Percentiles rank a stretch among this genome's conserved stretches.
These are phyloP conservation scores for Drosophila parabipectinata DNA, from an alignment of 1,140 invertebrate species.

Conservation along the genomic window DNA sequence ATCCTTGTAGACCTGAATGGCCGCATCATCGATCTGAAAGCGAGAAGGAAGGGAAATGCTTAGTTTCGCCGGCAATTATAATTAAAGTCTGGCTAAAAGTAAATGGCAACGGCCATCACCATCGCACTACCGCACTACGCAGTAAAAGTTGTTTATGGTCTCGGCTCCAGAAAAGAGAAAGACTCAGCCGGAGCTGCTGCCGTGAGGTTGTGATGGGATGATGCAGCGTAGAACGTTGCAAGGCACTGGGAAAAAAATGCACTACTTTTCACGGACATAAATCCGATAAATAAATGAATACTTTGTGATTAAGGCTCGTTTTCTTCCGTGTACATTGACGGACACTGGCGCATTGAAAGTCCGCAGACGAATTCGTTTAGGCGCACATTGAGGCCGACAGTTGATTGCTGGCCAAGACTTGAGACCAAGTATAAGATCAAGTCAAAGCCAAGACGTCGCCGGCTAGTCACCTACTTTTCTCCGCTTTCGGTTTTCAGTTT, in stretches of 20 bases:
- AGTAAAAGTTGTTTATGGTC: constrained; percentile 81
- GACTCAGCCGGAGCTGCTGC: constrained; percentile 22
- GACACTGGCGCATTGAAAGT: constrained; percentile 61
- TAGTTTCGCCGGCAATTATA: constrained; percentile 68
- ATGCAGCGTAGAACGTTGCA: constrained; percentile 68
- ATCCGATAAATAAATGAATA: neutral
- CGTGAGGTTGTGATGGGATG: constrained; percentile 17
- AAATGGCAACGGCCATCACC: constrained; percentile 46
- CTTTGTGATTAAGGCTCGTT: neutral
- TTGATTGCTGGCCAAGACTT: constrained; percentile 50
- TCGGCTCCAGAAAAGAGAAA: constrained; percentile 51
- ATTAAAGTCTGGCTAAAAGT: constrained; percentile 71
- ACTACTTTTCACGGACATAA: neutral
- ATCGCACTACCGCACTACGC: constrained; percentile 70
- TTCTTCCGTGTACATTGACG: constrained; percentile 1
- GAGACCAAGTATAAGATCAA: constrained; percentile 32
- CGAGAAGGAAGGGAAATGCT: constrained; percentile 25
- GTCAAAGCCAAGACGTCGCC: constrained; percentile 25
- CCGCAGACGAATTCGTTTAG: constrained; percentile 76
- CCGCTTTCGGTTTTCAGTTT: constrained; percentile 63
- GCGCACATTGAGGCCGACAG: constrained; percentile 47
- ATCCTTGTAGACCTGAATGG: constrained; percentile 97
- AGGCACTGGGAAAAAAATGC: constrained; percentile 12
- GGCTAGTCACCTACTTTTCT: constrained; percentile 78
- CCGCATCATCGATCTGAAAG: constrained; percentile 97